Conservation (phyloP, 2,888 invertebrate genomes). For the Napeogenes sylphis region DNA sequence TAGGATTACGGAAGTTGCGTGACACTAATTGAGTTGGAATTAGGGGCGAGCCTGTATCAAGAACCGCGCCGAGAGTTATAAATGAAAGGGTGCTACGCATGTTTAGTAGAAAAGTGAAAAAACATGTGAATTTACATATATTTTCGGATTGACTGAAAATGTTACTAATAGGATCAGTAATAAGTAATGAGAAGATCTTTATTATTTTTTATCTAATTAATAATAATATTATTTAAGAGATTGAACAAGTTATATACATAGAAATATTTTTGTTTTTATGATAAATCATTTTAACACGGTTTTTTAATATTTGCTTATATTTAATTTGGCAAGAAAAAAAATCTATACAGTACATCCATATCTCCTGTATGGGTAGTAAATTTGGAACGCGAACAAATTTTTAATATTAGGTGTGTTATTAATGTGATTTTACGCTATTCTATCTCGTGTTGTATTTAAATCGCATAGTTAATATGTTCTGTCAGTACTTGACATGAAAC, state of each 20-base stretch:
- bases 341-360: background rate
- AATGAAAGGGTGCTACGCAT: slow-evolving; percentile 73
- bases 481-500: slow-evolving; percentile 1
- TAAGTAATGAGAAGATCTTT: no score
- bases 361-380: background rate
- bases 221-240: no score
- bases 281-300: no score
- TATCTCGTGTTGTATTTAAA: slow-evolving; percentile 9
- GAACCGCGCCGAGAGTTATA: slow-evolving; percentile 73
- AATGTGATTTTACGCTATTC: slow-evolving; percentile 13
- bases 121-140: background rate
- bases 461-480: slow-evolving; percentile 8
- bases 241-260: no score
- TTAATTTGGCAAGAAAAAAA: no score
- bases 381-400: slow-evolving; percentile 16
- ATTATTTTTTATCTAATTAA: no score
- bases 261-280: no score
- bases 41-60: slow-evolving; percentile 75
- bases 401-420: slow-evolving; percentile 6
- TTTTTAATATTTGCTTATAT: no score
- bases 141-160: no score
- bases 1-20: slow-evolving; percentile 77
- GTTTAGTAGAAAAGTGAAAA: slow-evolving; percentile 54
- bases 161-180: no score
- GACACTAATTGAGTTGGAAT: slow-evolving; percentile 78